Evolutionary conservation across 2,113 vertebrate species (phyloP), one percentile per base, ranked within the genome.

Genomic region (Coregonus clupeaformis): DNA sequence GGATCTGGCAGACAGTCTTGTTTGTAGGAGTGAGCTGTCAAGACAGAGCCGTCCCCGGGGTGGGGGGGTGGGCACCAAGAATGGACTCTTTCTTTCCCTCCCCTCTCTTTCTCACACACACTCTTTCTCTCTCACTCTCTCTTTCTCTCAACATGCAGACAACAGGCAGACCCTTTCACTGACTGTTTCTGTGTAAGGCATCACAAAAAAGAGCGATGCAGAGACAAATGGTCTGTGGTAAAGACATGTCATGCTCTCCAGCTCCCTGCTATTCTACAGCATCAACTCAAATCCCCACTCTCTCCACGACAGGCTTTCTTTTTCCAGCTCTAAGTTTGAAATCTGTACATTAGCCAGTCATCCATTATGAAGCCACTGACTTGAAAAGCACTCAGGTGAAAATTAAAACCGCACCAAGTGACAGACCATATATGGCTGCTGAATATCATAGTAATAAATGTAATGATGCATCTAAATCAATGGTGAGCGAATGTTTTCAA

Each of bases 11-110:
- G 78, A 72, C 71, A 13, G 78, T 72, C 86, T 84, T 65, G 69
- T 88, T 87, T 88, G 80, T 77, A 78, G 78, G 77, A 88, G 79
- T 86, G 75, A 86, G 79, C 80, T 88, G 84, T 89, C 80, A 84
- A 80, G 79, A 81, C 66, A 59, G 79, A 84, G 75, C 64, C 32
- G 27, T 86, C 88, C 78, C 82, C 59, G 63, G 75, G 77, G 83
- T 73, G 62, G 55, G 66, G 59, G 49, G 30, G 55, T 3, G 69
- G 25, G 55, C 36, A 27, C n/a, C 76, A 80, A 79, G 81, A 86
- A 86, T 82, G 60, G 76, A 32, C 68, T 71, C 62, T 83, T 63
- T 71, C 60, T 71, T 67, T 30, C 36, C 30, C 52, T 73, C 55
- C 24, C 13, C 63, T 55, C 49, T 27, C 66, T 25, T 47, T 76